Conservation (phyloP, 2,113 vertebrate species). For the Neolamprologus sp. region DNA sequence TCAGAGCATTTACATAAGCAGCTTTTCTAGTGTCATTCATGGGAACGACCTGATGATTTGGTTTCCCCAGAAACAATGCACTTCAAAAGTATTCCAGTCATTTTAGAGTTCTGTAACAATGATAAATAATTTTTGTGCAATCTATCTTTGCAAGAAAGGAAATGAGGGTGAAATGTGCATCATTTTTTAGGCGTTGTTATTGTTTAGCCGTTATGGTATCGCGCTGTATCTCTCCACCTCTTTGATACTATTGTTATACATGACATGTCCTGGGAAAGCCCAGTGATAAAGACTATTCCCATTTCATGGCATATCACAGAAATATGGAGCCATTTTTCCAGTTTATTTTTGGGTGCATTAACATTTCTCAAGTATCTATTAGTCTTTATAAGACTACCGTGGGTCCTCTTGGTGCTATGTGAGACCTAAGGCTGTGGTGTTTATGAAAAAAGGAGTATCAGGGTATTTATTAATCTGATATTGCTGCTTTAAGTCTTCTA, state of each 20-base stretch:
- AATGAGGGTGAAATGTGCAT: conserved; percentile 38
- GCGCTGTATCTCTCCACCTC: conserved; percentile 2
- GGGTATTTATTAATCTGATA: not conserved
- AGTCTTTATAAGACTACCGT: not conserved
- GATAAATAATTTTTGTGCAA: not conserved
- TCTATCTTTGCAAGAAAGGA: conserved; percentile 27
- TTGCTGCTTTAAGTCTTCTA: not conserved
- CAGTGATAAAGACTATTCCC: conserved; percentile 1
- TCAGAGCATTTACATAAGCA: not conserved
- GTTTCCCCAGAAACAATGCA: not conserved
- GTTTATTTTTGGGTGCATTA: not conserved
- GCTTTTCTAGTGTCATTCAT: not conserved
- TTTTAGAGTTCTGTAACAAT: not conserved
- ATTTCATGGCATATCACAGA: not conserved
- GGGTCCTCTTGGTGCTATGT: not conserved
- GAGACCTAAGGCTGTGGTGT: not conserved
- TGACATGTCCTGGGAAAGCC: conserved; percentile 31
- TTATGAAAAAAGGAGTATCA: not conserved
- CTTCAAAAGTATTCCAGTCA: not conserved
- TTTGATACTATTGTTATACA: conserved; percentile 53
- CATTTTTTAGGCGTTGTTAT: conserved; percentile 52
- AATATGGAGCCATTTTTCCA: not conserved
- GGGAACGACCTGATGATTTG: not conserved
- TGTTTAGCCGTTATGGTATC: conserved; percentile 48
- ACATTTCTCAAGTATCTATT: not conserved